Evolutionary conservation across 1,140 invertebrate genomes (phyloP), one percentile per base, ranked within the genome.

Genomic region (Zelostemma sp.): DNA sequence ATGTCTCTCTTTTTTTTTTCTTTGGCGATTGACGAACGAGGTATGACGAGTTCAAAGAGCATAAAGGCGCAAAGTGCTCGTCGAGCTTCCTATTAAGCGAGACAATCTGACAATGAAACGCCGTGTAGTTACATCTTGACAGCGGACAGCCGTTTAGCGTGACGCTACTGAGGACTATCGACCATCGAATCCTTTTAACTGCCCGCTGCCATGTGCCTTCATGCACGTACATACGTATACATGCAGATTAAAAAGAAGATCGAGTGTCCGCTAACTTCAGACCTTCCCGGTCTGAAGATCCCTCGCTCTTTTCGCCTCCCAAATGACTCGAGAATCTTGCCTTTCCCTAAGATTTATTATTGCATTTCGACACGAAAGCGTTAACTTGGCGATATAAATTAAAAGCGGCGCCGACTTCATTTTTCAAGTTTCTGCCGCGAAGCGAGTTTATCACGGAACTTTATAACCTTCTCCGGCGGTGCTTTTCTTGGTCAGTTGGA

Each of bases 251-350:
- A n/a, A 40, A 64, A 73, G 56, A 43, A 68, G 75, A 76, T 78
- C 76, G 65, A 74, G 60, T 81, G 58, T 79, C 77, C 68, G 47
- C 75, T 75, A 80, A 80, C 71, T 74, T 65, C 72, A 82, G 75
- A 79, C 71, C 68, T 72, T 72, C 65, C 64, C 66, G 78, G 62
- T 71, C 74, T 51, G 46, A 12, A 17, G 17, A 4, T n/a, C n/a
- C n/a, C n/a, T n/a, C n/a, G n/a, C n/a, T n/a, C n/a, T n/a, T n/a
- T n/a, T n/a, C n/a, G n/a, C 21, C 21, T 25, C 3, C 3, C 21
- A 25, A 25, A 25, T 25, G 3, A 8, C 21, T 8, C 21, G 21
- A 25, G 8, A 8, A 4, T 45, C 9, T 45, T 8, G 11, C 6
- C 41, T 58, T 58, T 53, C 14, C n/a, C n/a, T n/a, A 31, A 49